phyloP scores from a whole-genome alignment of 2,888 invertebrate species.

The Ypsolopha sequella region DNA sequence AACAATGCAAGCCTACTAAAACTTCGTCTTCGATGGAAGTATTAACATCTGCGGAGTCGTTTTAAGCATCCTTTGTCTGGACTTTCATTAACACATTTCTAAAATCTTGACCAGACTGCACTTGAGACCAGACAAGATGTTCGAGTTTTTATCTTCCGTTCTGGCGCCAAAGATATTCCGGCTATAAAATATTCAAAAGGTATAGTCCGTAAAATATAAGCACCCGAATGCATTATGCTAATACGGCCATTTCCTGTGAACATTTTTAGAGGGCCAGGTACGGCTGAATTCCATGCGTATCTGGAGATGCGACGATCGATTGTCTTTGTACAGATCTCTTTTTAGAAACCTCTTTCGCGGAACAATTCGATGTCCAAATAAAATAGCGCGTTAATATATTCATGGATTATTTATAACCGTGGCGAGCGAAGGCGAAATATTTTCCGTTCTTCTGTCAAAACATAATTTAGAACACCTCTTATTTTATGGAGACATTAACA shows the following conservation, averaged over 20 bases:
- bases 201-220: slow-evolving; percentile 35
- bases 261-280: slow-evolving; percentile 15
- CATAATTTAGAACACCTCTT: slow-evolving; percentile 48
- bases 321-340: slow-evolving; percentile 19
- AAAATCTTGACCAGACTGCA: neutral
- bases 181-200: slow-evolving; percentile 35
- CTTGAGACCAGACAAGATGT: slow-evolving; percentile 7
- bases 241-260: slow-evolving; percentile 52
- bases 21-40: slow-evolving; percentile 28
- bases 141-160: slow-evolving; percentile 6
- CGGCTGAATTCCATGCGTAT: slow-evolving; percentile 40
- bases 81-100: slow-evolving; percentile 22
- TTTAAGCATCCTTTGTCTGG: slow-evolving; percentile 18
- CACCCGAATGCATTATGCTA: slow-evolving; percentile 58
- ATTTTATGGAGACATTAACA: slow-evolving; percentile 44
- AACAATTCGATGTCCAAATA: slow-evolving; percentile 24
- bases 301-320: slow-evolving; percentile 29
- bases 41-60: slow-evolving; percentile 13
- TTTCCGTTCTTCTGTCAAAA: slow-evolving; percentile 42
- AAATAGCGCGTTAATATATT: slow-evolving; percentile 42
- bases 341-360: slow-evolving; percentile 26
- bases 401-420: slow-evolving; percentile 48
- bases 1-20: slow-evolving; percentile 19
- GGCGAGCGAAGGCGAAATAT: slow-evolving; percentile 35
- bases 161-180: slow-evolving; percentile 28